These are phyloP conservation scores for Ptilodon capucinus DNA, from an alignment of 2,888 invertebrate genomes.

Conservation along the genomic window DNA sequence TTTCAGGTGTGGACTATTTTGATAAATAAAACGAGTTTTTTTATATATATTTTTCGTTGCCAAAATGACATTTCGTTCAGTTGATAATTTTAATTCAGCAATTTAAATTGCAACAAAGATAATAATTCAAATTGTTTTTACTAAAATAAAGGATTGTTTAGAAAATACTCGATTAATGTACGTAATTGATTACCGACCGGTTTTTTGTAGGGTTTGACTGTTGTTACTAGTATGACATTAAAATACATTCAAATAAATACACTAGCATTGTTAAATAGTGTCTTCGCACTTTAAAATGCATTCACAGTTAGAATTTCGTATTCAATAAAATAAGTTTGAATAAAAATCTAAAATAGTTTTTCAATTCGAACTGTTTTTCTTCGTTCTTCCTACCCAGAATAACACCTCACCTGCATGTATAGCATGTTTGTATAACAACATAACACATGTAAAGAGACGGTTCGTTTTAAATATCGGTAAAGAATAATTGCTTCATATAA, in stretches of 20 bases:
- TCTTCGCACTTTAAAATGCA: no score
- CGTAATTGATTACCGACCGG: not conserved
- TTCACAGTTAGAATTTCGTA: no score
- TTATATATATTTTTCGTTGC: not conserved
- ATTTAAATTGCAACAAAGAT: no score
- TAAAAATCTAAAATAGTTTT: not conserved
- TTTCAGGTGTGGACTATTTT: constrained; percentile 17
- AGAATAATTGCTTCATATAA: constrained; percentile 65
- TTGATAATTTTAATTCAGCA: no score
- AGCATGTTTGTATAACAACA: constrained; percentile 51
- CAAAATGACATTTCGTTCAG: not conserved
- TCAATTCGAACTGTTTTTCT: not conserved
- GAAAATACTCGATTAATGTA: not conserved
- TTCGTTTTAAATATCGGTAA: constrained; percentile 32
- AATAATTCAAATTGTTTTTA: no score
- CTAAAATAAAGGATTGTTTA: not conserved
- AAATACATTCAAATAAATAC: not conserved
- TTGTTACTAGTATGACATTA: not conserved
- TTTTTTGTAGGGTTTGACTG: not conserved
- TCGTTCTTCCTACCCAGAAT: constrained; percentile 14
- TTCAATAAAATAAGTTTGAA: no score
- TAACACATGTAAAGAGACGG: constrained; percentile 38
- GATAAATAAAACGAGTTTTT: not conserved
- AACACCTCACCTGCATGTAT: constrained; percentile 27
- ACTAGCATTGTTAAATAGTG: no score